Evolutionary conservation across 2,888 invertebrate genomes (phyloP).

Genomic region (Parelbella ahira): DNA sequence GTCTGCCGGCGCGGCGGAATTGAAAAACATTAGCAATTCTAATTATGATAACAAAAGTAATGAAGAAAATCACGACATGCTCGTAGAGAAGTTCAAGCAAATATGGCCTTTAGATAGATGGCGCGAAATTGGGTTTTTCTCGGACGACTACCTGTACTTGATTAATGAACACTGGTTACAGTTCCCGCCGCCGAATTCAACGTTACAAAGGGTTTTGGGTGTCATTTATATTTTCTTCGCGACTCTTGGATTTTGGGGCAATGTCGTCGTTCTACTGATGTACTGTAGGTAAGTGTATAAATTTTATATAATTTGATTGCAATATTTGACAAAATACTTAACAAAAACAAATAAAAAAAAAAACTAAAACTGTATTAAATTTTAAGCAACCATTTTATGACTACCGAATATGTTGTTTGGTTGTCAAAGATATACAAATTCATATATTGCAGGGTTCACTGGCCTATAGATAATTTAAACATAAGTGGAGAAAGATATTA

Average conservation of each 20-base stretch:
- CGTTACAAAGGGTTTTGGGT: conserved; percentile 82
- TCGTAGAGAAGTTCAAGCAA: conserved; percentile 55
- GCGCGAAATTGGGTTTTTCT: conserved; percentile 77
- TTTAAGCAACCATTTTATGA: too few species aligned
- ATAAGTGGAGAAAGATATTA: too few species aligned
- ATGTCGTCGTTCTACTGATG: conserved; percentile 86
- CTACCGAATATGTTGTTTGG: too few species aligned
- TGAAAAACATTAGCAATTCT: conserved; percentile 7
- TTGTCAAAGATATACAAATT: too few species aligned
- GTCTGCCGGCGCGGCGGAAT: not conserved
- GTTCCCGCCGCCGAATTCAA: conserved; percentile 82
- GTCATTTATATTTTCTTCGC: conserved; percentile 82
- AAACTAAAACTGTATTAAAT: too few species aligned
- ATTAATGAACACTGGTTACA: conserved; percentile 87
- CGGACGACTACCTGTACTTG: conserved; percentile 76
- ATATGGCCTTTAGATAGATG: conserved; percentile 72
- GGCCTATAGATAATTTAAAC: too few species aligned
- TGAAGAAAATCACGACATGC: conserved; percentile 39
- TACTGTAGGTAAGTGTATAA: conserved; percentile 82
- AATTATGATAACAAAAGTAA: conserved; percentile 1
- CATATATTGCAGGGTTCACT: too few species aligned
- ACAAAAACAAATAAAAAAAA: too few species aligned
- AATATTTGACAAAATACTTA: too few species aligned
- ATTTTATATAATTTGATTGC: too few species aligned
- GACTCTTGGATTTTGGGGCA: conserved; percentile 84